Evolutionary conservation across 2,888 invertebrate species (phyloP).

Genomic region (Cepaea hortensis): DNA sequence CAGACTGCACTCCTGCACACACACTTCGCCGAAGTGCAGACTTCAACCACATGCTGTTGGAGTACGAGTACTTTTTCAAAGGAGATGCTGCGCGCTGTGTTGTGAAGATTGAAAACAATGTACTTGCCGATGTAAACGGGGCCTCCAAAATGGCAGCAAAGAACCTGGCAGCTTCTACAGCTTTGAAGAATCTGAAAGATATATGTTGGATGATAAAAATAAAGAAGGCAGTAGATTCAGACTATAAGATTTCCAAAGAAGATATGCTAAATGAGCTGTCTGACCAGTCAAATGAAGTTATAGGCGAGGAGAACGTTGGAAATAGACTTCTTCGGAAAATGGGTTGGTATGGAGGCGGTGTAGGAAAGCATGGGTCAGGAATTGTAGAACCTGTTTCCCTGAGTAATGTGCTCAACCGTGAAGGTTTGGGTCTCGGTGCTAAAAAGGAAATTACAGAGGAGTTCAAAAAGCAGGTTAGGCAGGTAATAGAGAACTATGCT

Average conservation of each 20-base stretch:
- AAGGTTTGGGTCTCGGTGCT: conserved; percentile 71
- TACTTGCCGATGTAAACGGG: conserved; percentile 58
- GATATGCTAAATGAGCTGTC: conserved; percentile 63
- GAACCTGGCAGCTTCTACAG: conserved; percentile 58
- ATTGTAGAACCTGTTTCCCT: conserved; percentile 81
- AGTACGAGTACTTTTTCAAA: conserved; percentile 59
- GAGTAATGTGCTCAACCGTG: conserved; percentile 65
- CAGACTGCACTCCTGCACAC: conserved; percentile 53
- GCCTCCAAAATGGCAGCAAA: conserved; percentile 60
- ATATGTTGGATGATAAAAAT: conserved; percentile 70
- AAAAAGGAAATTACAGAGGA: conserved; percentile 61
- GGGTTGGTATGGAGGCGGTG: conserved; percentile 86
- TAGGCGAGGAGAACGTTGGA: conserved; percentile 77
- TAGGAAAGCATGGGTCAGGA: conserved; percentile 81
- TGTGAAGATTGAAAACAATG: conserved; percentile 59
- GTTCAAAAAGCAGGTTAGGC: conserved; percentile 66
- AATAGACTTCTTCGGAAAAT: conserved; percentile 82
- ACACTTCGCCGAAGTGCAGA: conserved; percentile 65
- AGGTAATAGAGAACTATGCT: conserved; percentile 72
- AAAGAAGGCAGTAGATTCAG: conserved; percentile 66
- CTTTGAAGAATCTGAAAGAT: conserved; percentile 61
- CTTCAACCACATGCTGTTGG: conserved; percentile 65
- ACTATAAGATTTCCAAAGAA: conserved; percentile 61
- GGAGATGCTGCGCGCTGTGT: conserved; percentile 57
- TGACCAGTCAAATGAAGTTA: conserved; percentile 3